Conservation (phyloP, 2,888 invertebrate species). For the Suillia variegata region DNA sequence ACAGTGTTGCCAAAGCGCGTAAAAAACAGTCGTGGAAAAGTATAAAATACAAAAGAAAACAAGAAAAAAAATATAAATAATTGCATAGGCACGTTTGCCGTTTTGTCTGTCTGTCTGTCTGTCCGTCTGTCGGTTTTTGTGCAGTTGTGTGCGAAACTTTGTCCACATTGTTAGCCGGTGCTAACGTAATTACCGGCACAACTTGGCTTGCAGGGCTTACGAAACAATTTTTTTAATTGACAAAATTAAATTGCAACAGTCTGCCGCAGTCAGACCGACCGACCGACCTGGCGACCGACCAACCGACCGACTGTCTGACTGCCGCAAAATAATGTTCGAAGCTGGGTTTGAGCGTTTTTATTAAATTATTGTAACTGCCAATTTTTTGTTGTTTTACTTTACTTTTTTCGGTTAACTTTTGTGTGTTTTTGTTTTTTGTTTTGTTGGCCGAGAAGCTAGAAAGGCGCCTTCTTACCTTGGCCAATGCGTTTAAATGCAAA, state of each 20-base stretch:
- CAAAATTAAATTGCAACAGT: background rate
- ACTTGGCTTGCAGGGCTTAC: background rate
- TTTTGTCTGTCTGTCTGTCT: too few relatives aligned
- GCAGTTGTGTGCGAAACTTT: background rate
- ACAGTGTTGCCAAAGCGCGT: too few relatives aligned
- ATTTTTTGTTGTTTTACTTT: background rate
- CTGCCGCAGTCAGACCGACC: background rate
- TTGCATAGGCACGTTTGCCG: conserved; percentile 1
- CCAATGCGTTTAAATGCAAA: too few relatives aligned
- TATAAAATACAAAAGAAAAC: too few relatives aligned
- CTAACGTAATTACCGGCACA: background rate
- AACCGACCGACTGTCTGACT: too few relatives aligned
- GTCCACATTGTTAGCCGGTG: background rate
- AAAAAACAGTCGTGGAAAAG: too few relatives aligned
- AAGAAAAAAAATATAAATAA: background rate
- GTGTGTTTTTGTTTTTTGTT: background rate
- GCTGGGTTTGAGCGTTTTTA: background rate
- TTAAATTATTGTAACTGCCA: background rate
- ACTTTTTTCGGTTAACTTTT: background rate
- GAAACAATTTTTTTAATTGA: background rate
- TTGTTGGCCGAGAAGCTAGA: background rate
- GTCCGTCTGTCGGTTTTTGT: too few relatives aligned
- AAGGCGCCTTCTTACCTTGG: too few relatives aligned
- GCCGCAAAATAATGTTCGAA: background rate
- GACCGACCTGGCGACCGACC: background rate